These are phyloP conservation scores for Leptura quadrifasciata DNA, from an alignment of 2,888 invertebrate species.

Conservation along the genomic window DNA sequence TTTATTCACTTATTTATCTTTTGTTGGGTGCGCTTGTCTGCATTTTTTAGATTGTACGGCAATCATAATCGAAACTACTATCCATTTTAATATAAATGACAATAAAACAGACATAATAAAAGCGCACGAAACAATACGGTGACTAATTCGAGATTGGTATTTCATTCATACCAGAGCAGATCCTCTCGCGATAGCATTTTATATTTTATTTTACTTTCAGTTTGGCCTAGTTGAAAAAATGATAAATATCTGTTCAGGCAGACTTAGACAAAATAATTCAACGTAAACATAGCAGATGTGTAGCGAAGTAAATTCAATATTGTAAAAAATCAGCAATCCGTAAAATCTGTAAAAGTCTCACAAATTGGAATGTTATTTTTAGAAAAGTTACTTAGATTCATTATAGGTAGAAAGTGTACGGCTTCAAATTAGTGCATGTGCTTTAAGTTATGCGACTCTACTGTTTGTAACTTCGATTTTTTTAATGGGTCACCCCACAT, in stretches of 20 bases:
- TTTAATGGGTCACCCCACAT: too few relatives aligned
- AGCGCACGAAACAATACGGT: background rate
- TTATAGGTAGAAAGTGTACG: background rate
- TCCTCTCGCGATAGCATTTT: conserved; percentile 8
- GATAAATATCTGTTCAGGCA: conserved; percentile 22
- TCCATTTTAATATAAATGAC: background rate
- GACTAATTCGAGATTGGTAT: conserved; percentile 25
- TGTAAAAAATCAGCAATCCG: background rate
- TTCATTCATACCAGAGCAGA: conserved; percentile 8
- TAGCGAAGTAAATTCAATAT: background rate
- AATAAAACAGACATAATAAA: background rate
- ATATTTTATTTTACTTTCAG: conserved; percentile 24
- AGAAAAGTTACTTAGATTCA: background rate
- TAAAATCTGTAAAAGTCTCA: background rate
- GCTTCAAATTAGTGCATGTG: too few relatives aligned
- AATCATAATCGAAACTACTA: background rate
- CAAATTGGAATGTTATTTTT: background rate
- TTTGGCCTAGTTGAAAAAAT: conserved; percentile 6
- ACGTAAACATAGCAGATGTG: conserved; percentile 1
- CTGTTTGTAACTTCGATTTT: too few relatives aligned
- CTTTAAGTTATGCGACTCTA: too few relatives aligned
- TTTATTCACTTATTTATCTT: background rate
- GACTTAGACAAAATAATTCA: background rate
- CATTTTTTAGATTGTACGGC: background rate
- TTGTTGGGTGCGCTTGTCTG: background rate